A percentile compares a stretch with the other conserved stretches of the same genome.
These are phyloP conservation scores for Ganaspis sp. DNA, from an alignment of 1,140 invertebrate genomes.

Conservation along the genomic window DNA sequence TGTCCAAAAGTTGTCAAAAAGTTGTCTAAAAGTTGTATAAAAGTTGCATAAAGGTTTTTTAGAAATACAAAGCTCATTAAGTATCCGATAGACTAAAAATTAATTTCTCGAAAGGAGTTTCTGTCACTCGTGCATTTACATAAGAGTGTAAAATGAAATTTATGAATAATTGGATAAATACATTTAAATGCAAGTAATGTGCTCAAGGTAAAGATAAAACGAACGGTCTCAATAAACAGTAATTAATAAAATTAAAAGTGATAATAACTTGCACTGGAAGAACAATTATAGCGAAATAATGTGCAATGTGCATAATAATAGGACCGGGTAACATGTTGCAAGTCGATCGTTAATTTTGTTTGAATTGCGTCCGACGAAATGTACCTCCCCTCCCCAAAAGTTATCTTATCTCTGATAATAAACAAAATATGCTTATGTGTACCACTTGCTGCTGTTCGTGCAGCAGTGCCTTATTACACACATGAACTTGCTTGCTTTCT, in stretches of 20 bases:
- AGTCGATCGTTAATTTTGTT: constrained; percentile 23
- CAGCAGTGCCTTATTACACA: constrained; percentile 21
- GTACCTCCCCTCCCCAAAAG: not conserved
- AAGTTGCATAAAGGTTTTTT: too few species aligned
- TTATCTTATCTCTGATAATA: constrained; percentile 29
- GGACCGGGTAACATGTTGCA: constrained; percentile 12
- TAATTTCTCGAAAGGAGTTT: not conserved
- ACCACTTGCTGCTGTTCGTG: constrained; percentile 18
- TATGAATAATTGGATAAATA: not conserved
- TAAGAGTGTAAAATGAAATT: not conserved
- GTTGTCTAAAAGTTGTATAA: too few species aligned
- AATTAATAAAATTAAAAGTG: constrained; percentile 19
- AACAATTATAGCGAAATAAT: constrained; percentile 24
- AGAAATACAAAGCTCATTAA: not conserved
- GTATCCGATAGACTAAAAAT: not conserved
- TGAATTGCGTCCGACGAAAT: constrained; percentile 25
- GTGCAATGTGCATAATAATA: constrained; percentile 27
- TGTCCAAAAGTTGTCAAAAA: too few species aligned
- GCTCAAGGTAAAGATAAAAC: not conserved
- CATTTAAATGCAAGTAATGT: not conserved
- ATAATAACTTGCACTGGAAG: constrained; percentile 1
- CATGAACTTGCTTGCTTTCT: constrained; percentile 26
- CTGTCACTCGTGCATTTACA: not conserved
- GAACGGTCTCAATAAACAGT: not conserved
- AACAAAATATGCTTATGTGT: constrained; percentile 26